phyloP scores from a whole-genome alignment of 30 jellyfish, hydroid and myxozoan species.

The Mastigias papua region DNA sequence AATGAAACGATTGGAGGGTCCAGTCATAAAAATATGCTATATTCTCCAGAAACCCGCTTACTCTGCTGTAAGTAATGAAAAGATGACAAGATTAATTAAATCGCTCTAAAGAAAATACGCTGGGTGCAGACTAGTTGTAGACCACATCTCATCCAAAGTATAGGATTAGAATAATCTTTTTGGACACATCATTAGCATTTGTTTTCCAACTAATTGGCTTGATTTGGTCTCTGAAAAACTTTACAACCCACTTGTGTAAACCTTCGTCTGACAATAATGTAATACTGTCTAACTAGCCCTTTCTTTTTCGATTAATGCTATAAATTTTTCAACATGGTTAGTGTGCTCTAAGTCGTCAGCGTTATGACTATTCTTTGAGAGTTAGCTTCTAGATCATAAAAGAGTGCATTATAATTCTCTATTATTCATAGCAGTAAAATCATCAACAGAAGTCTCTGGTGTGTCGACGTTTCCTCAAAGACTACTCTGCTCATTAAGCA shows the following conservation, averaged over 20 bases:
- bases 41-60: constrained; percentile 40
- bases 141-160: constrained; percentile 48
- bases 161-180: constrained; percentile 39
- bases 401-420: background rate
- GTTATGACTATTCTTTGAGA: background rate
- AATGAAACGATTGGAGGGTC: constrained; percentile 31
- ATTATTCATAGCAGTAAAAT: background rate
- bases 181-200: constrained; percentile 50
- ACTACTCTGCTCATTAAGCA: background rate
- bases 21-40: constrained; percentile 38
- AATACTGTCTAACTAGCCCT: constrained; percentile 23
- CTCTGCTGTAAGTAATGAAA: constrained; percentile 38
- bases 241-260: constrained; percentile 20
- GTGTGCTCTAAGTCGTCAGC: background rate
- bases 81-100: background rate
- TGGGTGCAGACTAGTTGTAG: constrained; percentile 37
- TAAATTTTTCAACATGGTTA: constrained; percentile 16
- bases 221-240: constrained; percentile 12
- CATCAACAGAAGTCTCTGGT: background rate
- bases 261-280: constrained; percentile 21
- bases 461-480: background rate
- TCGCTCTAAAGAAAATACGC: constrained; percentile 43
- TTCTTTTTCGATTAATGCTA: constrained; percentile 22
- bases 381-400: background rate
- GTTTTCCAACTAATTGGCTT: constrained; percentile 41